Evolutionary conservation across 2,113 vertebrate species (phyloP).

Genomic region (Microtus ochrogaster): DNA sequence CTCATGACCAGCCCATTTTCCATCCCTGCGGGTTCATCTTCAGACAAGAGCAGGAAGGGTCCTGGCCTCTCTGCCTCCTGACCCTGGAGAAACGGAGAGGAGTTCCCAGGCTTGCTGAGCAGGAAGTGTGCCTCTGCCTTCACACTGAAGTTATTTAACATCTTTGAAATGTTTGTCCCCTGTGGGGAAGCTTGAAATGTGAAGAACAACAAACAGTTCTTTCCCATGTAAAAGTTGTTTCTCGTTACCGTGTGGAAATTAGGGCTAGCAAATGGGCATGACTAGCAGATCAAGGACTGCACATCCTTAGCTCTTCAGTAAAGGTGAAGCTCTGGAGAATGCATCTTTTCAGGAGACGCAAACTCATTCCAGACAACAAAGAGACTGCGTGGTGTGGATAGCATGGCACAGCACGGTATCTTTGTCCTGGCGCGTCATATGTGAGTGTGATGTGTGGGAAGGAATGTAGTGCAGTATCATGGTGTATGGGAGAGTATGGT

Average conservation of each 20-base stretch:
- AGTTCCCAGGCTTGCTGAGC: constrained; percentile 1
- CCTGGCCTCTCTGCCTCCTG: not conserved
- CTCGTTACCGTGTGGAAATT: constrained; percentile 3
- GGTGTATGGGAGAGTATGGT: not conserved
- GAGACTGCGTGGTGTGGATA: not conserved
- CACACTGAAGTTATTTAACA: constrained; percentile 26
- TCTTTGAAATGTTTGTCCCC: constrained; percentile 37
- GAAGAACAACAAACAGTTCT: constrained; percentile 16
- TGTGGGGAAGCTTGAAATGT: not conserved
- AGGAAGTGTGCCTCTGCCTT: constrained; percentile 14
- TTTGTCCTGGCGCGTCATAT: not conserved
- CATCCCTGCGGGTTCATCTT: not conserved
- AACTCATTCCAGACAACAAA: constrained; percentile 3
- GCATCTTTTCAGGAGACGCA: not conserved
- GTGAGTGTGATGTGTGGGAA: not conserved
- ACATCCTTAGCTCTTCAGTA: not conserved
- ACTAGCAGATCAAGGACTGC: not conserved
- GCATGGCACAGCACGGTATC: not conserved
- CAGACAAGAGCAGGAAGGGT: not conserved
- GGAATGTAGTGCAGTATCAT: not conserved
- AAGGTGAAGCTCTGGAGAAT: not conserved
- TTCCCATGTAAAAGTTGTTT: constrained; percentile 46
- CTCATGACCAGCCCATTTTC: not conserved
- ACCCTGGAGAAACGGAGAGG: not conserved
- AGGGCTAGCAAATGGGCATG: not conserved